A percentile compares a stretch with the other conserved stretches of the same genome.
Evolutionary conservation across 2,888 invertebrate genomes (phyloP).

Genomic region (Plagiodera versicolora): DNA sequence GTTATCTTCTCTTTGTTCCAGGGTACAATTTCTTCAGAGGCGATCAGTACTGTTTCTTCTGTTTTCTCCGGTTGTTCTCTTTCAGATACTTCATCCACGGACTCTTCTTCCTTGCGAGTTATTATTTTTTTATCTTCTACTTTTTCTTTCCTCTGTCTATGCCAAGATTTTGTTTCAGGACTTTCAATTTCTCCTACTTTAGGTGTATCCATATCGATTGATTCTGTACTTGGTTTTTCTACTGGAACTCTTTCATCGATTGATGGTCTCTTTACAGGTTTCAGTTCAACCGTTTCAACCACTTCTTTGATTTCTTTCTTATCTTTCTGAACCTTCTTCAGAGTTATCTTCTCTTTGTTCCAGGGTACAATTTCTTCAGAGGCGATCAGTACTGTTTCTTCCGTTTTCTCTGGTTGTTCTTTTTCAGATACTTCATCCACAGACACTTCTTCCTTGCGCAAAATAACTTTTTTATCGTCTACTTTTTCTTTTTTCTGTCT

Average conservation of each 20-base stretch:
- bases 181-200: slow-evolving; percentile 15
- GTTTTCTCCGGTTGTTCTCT: background rate
- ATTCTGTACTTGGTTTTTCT: slow-evolving; percentile 36
- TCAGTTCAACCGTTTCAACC: slow-evolving; percentile 39
- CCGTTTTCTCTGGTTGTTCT: slow-evolving; percentile 44
- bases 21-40: slow-evolving; percentile 42
- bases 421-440: slow-evolving; percentile 40
- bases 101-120: background rate
- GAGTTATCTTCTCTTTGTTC: slow-evolving; percentile 64
- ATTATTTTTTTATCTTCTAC: slow-evolving; percentile 15
- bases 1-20: slow-evolving; percentile 67
- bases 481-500: slow-evolving; percentile 62
- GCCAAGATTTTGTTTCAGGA: slow-evolving; percentile 15
- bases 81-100: background rate
- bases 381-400: slow-evolving; percentile 16
- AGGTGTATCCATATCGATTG: background rate
- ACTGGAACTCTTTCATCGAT: background rate
- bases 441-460: slow-evolving; percentile 51
- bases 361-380: slow-evolving; percentile 50
- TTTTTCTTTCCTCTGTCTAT: slow-evolving; percentile 9
- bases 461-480: slow-evolving; percentile 54
- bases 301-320: slow-evolving; percentile 63
- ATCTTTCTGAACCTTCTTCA: slow-evolving; percentile 54
- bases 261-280: background rate
- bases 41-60: background rate